Conservation (phyloP, 2,113 vertebrate genomes). For the Zapus hudsonius region DNA sequence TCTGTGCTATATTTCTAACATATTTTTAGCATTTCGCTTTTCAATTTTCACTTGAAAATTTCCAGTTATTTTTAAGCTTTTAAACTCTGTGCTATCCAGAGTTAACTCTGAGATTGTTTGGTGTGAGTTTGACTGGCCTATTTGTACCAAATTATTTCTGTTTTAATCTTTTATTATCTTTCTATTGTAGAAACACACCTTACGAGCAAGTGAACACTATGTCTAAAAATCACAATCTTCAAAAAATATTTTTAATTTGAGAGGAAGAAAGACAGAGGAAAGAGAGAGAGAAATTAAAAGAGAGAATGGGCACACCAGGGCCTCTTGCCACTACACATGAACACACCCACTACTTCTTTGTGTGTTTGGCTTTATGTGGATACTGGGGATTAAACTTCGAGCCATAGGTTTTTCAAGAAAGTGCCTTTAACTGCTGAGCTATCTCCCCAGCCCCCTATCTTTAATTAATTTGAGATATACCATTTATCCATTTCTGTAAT, state of each 20-base stretch:
- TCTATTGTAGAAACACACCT: background rate
- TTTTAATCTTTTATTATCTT: background rate
- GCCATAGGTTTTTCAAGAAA: too few species aligned
- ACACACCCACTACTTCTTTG: too few species aligned
- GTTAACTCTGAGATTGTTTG: background rate
- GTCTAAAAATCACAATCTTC: background rate
- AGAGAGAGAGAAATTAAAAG: too few species aligned
- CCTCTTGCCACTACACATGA: too few species aligned
- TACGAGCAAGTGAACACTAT: background rate
- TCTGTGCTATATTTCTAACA: background rate
- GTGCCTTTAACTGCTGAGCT: too few species aligned
- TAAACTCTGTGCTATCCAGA: background rate
- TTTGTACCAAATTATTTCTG: background rate
- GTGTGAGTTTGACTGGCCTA: background rate
- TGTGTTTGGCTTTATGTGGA: too few species aligned
- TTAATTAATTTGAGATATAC: background rate
- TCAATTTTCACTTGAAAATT: background rate
- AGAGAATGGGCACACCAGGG: too few species aligned
- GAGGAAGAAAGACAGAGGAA: too few species aligned
- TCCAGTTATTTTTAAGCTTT: background rate
- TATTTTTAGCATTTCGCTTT: background rate
- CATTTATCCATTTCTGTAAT: background rate
- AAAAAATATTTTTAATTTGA: too few species aligned
- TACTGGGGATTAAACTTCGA: too few species aligned
- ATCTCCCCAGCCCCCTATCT: background rate